Base-by-base conservation (phyloP, 2,113 vertebrate genomes). In the Periophthalmus modestus region DNA sequence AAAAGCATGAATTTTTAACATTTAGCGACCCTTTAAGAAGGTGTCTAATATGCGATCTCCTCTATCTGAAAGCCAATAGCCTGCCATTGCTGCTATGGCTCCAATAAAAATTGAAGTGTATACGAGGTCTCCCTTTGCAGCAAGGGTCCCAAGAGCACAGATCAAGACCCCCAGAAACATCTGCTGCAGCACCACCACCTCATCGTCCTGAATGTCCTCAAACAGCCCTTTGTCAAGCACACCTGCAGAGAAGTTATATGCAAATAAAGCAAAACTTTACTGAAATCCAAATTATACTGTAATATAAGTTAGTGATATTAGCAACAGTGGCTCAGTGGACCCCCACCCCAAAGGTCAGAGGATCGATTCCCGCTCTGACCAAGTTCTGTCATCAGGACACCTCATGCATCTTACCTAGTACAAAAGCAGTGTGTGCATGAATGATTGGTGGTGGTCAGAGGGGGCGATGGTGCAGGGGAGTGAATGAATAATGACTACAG, bases 51-150 rank as follows among this genome's bases (percentile, higher is more conserved):
- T 85, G 0, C 94, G 94, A 82, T 97, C 95, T 0, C 95, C 95
- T 81, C 93, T 94, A 81, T 98, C 96, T 0, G 96, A 97, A 21
- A 98, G 91, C 97, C 97, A 98, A 91, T 97, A 98, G 28, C 96
- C 96, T 0, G 95, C 95, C 94, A 96, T 96, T 77, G 96, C 97
- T 0, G 97, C 97, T 87, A 96, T 88, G 0, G 95, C 97, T 0
- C 97, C 97, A 0, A 98, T 98, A 88, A 99, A 98, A 71, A 99
- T 93, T 79, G 97, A 97, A 0, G 96, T 98, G 88, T 97, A 99
- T 39, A 99, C 97, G 94, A 99, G 87, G 89, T 99, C 97, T 0
- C 97, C 97, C 79, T 98, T 98, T 33, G 97, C 97, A 0, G 97
- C 97, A 63, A 99, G 88, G 0, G 97, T 98, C 79, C 95, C 97